Percentiles rank a stretch among this genome's conserved stretches.
These are phyloP conservation scores for Onychomys torridus DNA, from an alignment of 2,797 vertebrate genomes.

Conservation along the genomic window DNA sequence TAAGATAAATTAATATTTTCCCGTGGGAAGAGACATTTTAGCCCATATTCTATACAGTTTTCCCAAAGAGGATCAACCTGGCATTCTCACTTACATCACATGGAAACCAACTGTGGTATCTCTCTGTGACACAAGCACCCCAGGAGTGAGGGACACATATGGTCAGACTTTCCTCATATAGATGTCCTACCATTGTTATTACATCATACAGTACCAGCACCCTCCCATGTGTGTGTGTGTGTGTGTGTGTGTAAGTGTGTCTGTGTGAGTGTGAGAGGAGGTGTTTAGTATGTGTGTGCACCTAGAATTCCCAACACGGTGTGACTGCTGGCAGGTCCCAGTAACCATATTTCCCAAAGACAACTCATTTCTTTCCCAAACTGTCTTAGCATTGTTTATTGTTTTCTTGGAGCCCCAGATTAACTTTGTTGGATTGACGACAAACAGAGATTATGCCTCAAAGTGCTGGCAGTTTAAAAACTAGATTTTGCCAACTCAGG, in stretches of 20 bases:
- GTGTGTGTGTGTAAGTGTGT: not conserved
- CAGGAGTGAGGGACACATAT: not conserved
- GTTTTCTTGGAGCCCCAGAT: not conserved
- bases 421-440: not conserved
- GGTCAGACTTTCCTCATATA: no score
- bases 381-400: not conserved
- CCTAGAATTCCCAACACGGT: not conserved
- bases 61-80: not conserved
- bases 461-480: not conserved
- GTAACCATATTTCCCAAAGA: not conserved
- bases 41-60: not conserved
- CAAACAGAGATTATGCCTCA: not conserved
- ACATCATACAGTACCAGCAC: rapidly evolving
- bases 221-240: not conserved
- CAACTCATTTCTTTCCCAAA: not conserved
- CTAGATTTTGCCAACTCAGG: not conserved
- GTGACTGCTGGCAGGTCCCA: not conserved
- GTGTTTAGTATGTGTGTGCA: no score
- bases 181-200: not conserved
- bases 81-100: not conserved
- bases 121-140: not conserved
- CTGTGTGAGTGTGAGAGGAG: not conserved
- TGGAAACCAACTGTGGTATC: not conserved
- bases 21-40: not conserved
- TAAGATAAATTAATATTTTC: not conserved